phyloP scores from a whole-genome alignment of 2,113 vertebrate genomes.

The Rhinoptilus africanus region DNA sequence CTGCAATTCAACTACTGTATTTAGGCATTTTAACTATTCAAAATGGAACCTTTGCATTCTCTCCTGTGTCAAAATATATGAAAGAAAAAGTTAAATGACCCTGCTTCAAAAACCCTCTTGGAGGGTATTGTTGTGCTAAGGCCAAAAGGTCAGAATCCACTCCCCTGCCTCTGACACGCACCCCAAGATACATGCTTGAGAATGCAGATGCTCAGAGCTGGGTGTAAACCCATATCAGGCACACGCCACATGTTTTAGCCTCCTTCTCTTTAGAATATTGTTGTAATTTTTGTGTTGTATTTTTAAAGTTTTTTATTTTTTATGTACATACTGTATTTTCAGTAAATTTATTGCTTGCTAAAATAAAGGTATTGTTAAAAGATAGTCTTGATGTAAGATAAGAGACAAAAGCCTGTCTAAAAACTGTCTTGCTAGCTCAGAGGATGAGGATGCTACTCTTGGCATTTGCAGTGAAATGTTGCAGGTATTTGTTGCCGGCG shows the following conservation, averaged over 20 bases:
- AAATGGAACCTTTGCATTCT: background rate
- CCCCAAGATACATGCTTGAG: background rate
- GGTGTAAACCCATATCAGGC: background rate
- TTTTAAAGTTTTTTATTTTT: background rate
- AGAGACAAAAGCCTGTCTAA: background rate
- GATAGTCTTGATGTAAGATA: background rate
- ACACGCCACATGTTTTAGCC: background rate
- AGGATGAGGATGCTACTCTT: background rate
- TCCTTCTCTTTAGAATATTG: background rate
- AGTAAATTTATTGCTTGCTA: background rate
- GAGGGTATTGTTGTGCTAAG: background rate
- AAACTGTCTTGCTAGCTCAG: background rate
- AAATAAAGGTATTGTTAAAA: background rate
- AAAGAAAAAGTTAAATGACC: background rate
- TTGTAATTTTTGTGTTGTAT: background rate
- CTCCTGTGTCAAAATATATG: background rate
- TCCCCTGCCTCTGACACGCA: background rate
- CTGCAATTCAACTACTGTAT: background rate
- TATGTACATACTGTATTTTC: background rate
- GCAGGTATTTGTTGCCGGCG: background rate
- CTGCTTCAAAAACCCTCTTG: background rate
- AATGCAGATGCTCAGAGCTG: background rate
- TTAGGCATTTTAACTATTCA: constrained; percentile 6
- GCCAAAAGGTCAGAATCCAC: constrained; percentile 23
- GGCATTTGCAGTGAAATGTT: background rate